Percentiles rank a stretch among this genome's conserved stretches.
Conservation (phyloP, 2,888 invertebrate genomes). For the Cordilura impudica region DNA sequence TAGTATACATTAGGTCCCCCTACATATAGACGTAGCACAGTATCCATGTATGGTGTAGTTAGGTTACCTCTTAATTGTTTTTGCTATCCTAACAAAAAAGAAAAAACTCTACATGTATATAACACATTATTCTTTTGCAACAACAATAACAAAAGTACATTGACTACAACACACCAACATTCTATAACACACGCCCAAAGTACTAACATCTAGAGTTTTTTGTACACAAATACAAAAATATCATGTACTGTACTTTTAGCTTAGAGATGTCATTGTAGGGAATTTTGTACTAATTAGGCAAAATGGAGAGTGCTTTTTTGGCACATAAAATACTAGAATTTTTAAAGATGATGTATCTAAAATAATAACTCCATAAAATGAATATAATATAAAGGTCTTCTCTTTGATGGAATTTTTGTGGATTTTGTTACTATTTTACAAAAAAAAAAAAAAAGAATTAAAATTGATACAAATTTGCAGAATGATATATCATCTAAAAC, state of each 20-base stretch:
- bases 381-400: no score
- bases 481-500: no score
- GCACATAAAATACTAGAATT: no score
- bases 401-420: no score
- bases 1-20: not conserved
- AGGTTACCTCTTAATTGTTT: conserved; percentile 27
- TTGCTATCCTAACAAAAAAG: conserved; percentile 28
- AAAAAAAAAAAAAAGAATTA: no score
- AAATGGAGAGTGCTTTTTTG: no score
- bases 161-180: conserved; percentile 23
- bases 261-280: not conserved
- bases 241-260: conserved; percentile 41
- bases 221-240: conserved; percentile 6
- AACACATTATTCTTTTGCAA: not conserved
- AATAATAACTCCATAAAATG: no score
- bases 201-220: conserved; percentile 36
- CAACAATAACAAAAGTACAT: conserved; percentile 17
- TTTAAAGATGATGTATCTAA: no score
- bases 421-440: no score
- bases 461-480: no score
- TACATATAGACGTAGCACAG: not conserved
- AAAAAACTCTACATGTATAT: not conserved
- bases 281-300: not conserved
- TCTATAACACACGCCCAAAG: conserved; percentile 58
- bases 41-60: conserved; percentile 28